phyloP scores from a whole-genome alignment of 1,140 invertebrate species.

The Penaeus chinensis region DNA sequence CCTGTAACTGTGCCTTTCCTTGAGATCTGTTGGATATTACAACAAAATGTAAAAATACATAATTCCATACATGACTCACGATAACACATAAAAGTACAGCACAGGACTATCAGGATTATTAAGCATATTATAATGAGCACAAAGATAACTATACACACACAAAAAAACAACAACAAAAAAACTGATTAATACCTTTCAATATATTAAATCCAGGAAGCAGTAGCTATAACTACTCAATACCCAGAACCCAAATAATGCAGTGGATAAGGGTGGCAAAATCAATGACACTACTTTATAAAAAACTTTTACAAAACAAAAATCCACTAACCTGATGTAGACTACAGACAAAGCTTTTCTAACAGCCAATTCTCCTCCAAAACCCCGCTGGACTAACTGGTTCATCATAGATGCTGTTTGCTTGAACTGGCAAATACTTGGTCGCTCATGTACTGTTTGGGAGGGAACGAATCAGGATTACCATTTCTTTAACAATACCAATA shows the following conservation, averaged over 20 bases:
- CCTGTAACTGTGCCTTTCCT: constrained; percentile 12
- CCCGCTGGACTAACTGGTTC: constrained; percentile 32
- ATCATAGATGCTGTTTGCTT: constrained; percentile 40
- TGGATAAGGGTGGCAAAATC: too few species aligned
- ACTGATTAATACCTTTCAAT: too few species aligned
- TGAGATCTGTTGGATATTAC: constrained; percentile 26
- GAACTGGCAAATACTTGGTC: constrained; percentile 33
- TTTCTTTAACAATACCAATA: neutral
- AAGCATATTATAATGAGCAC: too few species aligned
- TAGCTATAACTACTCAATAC: too few species aligned
- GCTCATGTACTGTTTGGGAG: constrained; percentile 20
- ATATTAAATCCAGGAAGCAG: too few species aligned
- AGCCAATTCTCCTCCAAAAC: neutral
- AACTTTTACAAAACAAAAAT: neutral
- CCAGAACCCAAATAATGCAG: too few species aligned
- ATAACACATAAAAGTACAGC: too few species aligned
- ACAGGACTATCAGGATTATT: too few species aligned
- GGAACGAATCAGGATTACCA: neutral
- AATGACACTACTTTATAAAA: too few species aligned
- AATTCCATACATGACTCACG: neutral
- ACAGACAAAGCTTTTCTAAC: constrained; percentile 22
- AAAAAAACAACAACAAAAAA: too few species aligned
- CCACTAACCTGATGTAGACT: constrained; percentile 35
- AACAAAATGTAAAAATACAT: neutral
- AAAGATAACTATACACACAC: too few species aligned